Base-by-base conservation (phyloP, 2,888 invertebrate species). In the Eucera pruinosa region DNA sequence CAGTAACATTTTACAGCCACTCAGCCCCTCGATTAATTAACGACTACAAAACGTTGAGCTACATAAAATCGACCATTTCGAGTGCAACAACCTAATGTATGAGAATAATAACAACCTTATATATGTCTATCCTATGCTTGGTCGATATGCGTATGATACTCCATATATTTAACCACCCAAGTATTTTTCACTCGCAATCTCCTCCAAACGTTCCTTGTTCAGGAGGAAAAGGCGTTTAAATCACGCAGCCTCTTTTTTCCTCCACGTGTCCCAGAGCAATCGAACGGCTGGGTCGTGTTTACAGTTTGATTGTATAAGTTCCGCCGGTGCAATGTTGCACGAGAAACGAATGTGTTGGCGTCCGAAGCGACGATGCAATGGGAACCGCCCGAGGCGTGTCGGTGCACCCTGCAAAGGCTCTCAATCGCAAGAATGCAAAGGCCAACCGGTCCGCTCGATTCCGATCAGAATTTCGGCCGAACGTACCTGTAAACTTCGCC, bases 341-440 rank as follows among this genome's bases (percentile, higher is more conserved):
- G 50, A 58, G 68, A 43, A 84, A 77, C 79, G 79, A 81, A 79
- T 70, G 79, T 84, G 84, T 83, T 80, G 81, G 71, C 68, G 82
- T 84, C 68, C 54, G 72, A 72, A 82, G 74, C 78, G 81, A 81
- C 84, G 81, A 81, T 68, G 82, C 87, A 86, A 86, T 88, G 89
- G 86, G 88, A 89, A 88, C 85, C 87, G 87, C 87, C 86, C 80
- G 86, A 83, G 86, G 89, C 87, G 89, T 87, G 85, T 83, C 85
- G 86, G 85, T 85, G 80, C 82, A 86, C 80, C 81, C 83, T 80
- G 82, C 84, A 80, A 83, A 78, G 83, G 79, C 85, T 86, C 87
- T 86, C 87, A 81, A 86, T 84, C 79, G 81, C 81, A 79, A 84
- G 81, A 83, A 83, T 81, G 75, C 78, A 83, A 83, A 78, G 83